phyloP scores from a whole-genome alignment of 2,113 vertebrate genomes.

The Pycnonotus jocosus region DNA sequence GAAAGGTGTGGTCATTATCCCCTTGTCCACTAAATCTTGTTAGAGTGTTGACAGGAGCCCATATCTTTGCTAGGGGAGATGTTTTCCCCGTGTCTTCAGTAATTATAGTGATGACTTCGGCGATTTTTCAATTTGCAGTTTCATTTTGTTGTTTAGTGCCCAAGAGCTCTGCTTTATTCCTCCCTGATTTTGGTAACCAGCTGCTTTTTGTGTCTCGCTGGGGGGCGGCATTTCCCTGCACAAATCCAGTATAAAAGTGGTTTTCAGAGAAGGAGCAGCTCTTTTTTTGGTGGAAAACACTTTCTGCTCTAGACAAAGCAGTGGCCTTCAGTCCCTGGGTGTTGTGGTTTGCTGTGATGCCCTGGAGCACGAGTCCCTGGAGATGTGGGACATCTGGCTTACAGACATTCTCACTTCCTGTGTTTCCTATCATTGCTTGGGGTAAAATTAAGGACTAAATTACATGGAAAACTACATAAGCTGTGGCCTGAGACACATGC shows the following conservation, averaged over 20 bases:
- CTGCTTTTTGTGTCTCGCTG: conserved; percentile 36
- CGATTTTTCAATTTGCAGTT: not conserved
- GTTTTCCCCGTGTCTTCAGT: not conserved
- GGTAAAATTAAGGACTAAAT: not conserved
- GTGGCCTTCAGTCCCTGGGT: not conserved
- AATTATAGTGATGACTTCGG: not conserved
- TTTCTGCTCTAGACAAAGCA: not conserved
- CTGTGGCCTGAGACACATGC: not conserved
- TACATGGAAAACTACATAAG: not conserved
- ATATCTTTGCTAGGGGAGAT: not conserved
- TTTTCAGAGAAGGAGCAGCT: not conserved
- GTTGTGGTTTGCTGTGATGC: not conserved
- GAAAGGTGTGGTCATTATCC: not conserved
- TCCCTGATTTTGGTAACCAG: not conserved
- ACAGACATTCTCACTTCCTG: not conserved
- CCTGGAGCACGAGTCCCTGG: not conserved
- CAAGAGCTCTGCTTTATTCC: not conserved
- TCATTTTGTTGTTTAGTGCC: not conserved
- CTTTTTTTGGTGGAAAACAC: not conserved
- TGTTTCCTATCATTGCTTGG: not conserved
- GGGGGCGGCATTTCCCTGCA: conserved; percentile 44
- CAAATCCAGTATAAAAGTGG: not conserved
- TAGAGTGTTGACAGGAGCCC: not conserved
- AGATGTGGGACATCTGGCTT: not conserved
- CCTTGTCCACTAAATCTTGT: not conserved